Evolutionary conservation across 2,888 invertebrate genomes (phyloP).

Genomic region (Oscheius sp.): DNA sequence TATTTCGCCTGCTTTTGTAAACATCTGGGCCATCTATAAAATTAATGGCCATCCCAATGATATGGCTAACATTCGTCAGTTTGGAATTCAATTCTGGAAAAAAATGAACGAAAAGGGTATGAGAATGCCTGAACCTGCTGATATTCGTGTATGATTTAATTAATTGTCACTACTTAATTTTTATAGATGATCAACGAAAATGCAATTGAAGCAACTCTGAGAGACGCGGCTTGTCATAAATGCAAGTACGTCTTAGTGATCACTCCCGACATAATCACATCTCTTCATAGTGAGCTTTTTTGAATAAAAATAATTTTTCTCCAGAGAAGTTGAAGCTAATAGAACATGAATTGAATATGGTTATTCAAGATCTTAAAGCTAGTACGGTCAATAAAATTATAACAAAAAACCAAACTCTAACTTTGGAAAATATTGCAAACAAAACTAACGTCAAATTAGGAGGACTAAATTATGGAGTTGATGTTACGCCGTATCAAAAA

Average conservation of each 20-base stretch:
- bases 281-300: slow-evolving; percentile 43
- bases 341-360: slow-evolving; percentile 48
- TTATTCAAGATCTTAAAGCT: slow-evolving; percentile 60
- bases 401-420: slow-evolving; percentile 31
- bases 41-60: not conserved
- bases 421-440: slow-evolving; percentile 54
- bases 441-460: slow-evolving; percentile 57
- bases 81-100: not conserved
- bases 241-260: slow-evolving; percentile 37
- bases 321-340: slow-evolving; percentile 37
- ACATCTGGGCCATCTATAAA: not conserved
- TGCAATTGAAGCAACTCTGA: slow-evolving; percentile 14
- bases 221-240: slow-evolving; percentile 16
- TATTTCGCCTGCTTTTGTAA: not conserved
- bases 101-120: slow-evolving; percentile 7
- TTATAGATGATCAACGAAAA: not conserved
- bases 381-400: slow-evolving; percentile 35
- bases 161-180: not conserved
- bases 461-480: slow-evolving; percentile 50
- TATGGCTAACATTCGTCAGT: not conserved
- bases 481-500: not conserved
- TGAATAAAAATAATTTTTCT: no score
- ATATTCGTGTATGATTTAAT: not conserved
- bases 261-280: slow-evolving; percentile 27
- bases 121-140: not conserved